Conservation (phyloP, 2,113 vertebrate genomes). For the Antigone vipio region DNA sequence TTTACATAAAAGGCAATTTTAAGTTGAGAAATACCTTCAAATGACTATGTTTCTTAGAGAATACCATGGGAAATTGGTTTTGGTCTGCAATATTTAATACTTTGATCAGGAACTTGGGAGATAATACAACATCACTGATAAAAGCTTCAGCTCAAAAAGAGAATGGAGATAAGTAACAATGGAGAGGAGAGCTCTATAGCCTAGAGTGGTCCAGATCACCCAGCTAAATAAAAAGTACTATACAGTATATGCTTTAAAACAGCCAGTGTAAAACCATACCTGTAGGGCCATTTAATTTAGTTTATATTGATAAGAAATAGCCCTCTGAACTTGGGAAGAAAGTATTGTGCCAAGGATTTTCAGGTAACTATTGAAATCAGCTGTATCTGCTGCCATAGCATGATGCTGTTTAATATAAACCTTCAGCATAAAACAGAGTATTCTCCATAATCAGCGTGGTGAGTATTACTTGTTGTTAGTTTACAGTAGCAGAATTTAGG, state of each 20-base stretch:
- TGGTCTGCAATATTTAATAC: background rate
- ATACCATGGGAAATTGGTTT: background rate
- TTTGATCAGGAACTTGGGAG: background rate
- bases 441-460: background rate
- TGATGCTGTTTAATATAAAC: background rate
- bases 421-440: background rate
- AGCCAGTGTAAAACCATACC: background rate
- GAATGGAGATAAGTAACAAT: background rate
- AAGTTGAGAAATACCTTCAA: background rate
- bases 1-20: conserved; percentile 14
- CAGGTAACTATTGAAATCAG: background rate
- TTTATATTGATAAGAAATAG: background rate
- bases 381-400: background rate
- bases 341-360: background rate
- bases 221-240: background rate
- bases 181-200: background rate
- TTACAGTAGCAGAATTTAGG: background rate
- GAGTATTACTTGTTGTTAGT: background rate
- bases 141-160: background rate
- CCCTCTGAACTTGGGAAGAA: background rate
- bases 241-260: background rate
- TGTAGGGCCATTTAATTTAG: background rate
- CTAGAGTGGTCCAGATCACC: background rate
- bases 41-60: background rate
- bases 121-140: background rate